phyloP scores from a whole-genome alignment of 2,888 invertebrate genomes.

The Dichetophora obliterata region DNA sequence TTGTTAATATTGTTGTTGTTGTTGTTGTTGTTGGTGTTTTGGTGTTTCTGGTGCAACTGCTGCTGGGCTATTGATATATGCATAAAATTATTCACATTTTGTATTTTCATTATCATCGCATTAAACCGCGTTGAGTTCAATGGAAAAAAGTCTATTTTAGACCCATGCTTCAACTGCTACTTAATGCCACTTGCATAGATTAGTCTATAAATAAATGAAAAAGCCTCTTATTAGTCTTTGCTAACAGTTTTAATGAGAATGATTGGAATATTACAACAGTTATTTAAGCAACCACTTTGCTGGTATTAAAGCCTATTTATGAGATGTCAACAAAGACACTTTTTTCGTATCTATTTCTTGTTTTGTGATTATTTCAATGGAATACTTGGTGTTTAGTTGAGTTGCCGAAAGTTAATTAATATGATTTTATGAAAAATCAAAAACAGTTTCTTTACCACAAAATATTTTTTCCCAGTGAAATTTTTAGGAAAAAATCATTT shows the following conservation, averaged over 20 bases:
- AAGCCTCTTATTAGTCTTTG: background rate
- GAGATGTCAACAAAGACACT: background rate
- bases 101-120: background rate
- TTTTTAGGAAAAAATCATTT: too few species aligned
- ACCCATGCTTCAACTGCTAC: background rate
- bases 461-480: too few species aligned
- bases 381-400: too few species aligned
- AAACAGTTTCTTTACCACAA: too few species aligned
- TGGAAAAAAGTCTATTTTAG: background rate
- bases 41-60: too few species aligned
- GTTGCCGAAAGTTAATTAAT: too few species aligned
- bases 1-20: background rate
- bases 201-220: background rate
- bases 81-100: slow-evolving; percentile 31
- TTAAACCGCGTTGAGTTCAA: background rate
- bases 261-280: background rate
- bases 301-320: slow-evolving; percentile 22
- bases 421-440: too few species aligned
- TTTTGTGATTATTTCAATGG: too few species aligned
- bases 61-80: background rate
- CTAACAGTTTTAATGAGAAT: background rate
- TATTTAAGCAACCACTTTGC: background rate
- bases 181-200: background rate
- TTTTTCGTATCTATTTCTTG: too few species aligned
- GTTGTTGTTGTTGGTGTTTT: background rate